A percentile compares a stretch with the other conserved stretches of the same genome.
phyloP scores from a whole-genome alignment of 2,797 vertebrate species.

The Falco cherrug region DNA sequence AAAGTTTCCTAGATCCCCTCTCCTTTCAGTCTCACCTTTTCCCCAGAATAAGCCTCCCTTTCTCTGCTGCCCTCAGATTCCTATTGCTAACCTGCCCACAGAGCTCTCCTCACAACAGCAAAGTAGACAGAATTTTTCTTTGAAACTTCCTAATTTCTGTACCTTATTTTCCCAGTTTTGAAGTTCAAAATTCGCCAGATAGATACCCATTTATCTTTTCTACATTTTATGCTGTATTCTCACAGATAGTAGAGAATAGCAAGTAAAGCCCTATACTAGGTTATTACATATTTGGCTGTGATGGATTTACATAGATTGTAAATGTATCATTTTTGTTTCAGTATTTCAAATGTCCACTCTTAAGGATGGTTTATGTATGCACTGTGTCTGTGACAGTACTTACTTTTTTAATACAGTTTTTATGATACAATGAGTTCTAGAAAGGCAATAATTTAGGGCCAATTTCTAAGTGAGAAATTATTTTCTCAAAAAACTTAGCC shows the following conservation, averaged over 20 bases:
- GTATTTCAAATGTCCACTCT: not conserved
- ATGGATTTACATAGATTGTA: not conserved
- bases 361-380: not conserved
- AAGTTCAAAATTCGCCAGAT: not conserved
- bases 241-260: not conserved
- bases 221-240: not conserved
- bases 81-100: not conserved
- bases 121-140: not conserved
- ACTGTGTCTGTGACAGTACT: not conserved
- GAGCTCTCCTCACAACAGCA: not conserved
- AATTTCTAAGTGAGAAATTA: not conserved
- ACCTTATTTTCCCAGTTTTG: not conserved
- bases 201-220: not conserved
- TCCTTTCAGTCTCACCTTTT: not conserved
- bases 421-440: not conserved
- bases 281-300: not conserved
- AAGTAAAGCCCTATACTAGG: not conserved
- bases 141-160: not conserved
- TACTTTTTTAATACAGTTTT: slow-evolving; percentile 16
- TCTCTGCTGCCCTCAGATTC: not conserved
- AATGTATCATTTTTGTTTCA: not conserved
- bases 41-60: not conserved
- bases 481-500: not conserved
- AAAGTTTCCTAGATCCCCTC: not conserved
- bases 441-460: not conserved